Conservation (phyloP, 2,888 invertebrate species). For the Sinohyriopsis cumingii region DNA sequence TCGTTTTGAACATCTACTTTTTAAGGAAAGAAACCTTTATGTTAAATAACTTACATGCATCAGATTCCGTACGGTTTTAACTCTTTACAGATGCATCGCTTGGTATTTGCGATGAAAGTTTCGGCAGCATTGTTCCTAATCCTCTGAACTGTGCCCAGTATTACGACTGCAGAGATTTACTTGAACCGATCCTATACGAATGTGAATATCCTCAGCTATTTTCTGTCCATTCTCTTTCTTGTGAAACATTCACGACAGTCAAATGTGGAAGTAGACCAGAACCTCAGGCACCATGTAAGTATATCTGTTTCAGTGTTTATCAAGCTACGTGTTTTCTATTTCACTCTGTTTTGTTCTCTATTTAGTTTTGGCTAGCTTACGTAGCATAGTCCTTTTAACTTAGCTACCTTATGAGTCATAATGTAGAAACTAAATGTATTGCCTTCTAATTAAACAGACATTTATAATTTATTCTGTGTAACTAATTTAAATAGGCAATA, state of each 20-base stretch:
- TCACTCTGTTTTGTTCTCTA: neutral
- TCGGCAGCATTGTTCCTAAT: conserved; percentile 28
- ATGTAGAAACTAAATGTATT: too few relatives aligned
- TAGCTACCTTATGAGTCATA: too few relatives aligned
- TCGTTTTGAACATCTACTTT: too few relatives aligned
- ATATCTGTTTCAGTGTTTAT: neutral
- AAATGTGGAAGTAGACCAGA: conserved; percentile 33
- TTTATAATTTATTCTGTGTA: too few relatives aligned
- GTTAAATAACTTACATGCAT: too few relatives aligned
- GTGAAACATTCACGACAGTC: conserved; percentile 33
- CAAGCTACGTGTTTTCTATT: neutral
- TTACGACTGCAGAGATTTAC: conserved; percentile 38
- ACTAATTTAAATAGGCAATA: too few relatives aligned
- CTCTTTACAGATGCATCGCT: too few relatives aligned
- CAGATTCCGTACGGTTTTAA: too few relatives aligned
- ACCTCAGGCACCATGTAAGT: conserved; percentile 43
- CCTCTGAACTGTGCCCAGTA: conserved; percentile 51
- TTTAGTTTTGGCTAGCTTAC: neutral
- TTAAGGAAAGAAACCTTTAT: too few relatives aligned
- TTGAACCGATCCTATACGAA: conserved; percentile 10
- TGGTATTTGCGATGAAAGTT: conserved; percentile 17
- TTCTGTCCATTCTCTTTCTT: conserved; percentile 27
- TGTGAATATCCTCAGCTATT: conserved; percentile 45
- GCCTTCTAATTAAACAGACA: too few relatives aligned
- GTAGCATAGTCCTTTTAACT: too few relatives aligned